Evolutionary conservation across 1,140 invertebrate genomes (phyloP).

Genomic region (Belonocnema kinseyi): DNA sequence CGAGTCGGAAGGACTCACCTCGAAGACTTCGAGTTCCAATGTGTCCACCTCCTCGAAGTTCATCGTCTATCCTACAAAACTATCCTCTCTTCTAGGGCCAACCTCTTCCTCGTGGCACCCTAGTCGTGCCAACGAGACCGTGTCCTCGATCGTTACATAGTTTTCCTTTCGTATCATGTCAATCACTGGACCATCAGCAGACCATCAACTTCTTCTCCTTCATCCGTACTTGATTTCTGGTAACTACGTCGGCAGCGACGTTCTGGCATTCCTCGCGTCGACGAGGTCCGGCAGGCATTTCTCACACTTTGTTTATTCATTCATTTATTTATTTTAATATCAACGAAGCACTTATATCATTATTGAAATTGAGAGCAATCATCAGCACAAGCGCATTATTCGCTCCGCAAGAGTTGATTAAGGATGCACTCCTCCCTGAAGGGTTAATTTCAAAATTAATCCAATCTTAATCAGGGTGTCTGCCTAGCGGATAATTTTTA

Average conservation of each 20-base stretch:
- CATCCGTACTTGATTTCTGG: slow-evolving; percentile 34
- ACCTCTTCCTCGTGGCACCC: slow-evolving; percentile 62
- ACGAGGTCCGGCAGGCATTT: slow-evolving; percentile 40
- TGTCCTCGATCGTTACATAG: slow-evolving; percentile 63
- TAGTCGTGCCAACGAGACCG: slow-evolving; percentile 62
- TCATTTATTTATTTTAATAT: neutral
- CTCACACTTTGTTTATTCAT: slow-evolving; percentile 35
- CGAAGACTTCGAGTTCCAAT: slow-evolving; percentile 75
- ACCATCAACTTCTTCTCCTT: slow-evolving; percentile 46
- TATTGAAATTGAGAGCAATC: neutral
- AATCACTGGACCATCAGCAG: slow-evolving; percentile 49
- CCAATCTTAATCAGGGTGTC: too few species aligned
- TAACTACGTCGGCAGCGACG: slow-evolving; percentile 42
- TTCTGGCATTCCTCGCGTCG: slow-evolving; percentile 38
- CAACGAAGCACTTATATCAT: neutral
- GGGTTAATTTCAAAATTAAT: too few species aligned
- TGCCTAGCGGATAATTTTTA: too few species aligned
- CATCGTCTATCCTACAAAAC: slow-evolving; percentile 68
- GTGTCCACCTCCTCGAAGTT: slow-evolving; percentile 66
- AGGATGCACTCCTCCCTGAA: too few species aligned
- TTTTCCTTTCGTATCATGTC: slow-evolving; percentile 62
- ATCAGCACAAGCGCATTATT: too few species aligned
- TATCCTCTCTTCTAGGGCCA: slow-evolving; percentile 65
- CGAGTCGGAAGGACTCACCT: slow-evolving; percentile 66
- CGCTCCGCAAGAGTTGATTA: too few species aligned